Evolutionary conservation across 2,888 invertebrate genomes (phyloP), one percentile per base, ranked within the genome.

Genomic region (Agrotis puta): DNA sequence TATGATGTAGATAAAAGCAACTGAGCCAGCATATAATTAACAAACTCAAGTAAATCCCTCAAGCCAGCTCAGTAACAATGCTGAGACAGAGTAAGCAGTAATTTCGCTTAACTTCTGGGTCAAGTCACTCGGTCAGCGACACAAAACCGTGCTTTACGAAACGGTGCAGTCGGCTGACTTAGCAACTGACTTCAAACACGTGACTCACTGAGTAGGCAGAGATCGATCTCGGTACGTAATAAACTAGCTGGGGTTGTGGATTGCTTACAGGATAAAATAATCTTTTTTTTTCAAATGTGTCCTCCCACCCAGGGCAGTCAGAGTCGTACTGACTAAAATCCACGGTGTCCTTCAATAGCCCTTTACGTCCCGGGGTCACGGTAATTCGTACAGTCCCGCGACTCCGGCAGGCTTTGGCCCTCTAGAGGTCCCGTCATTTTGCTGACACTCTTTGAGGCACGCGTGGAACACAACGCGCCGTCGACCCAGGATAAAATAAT

Each of bases 111-210:
- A 39, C 24, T 48, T 39, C 27, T 81, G 51, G 77, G 78, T 81
- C 81, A 70, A 22, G 51, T 13, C 54, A 58, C 45, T 51, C 70
- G 78, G 76, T 76, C 70, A 78, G 54, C 51, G 70, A 77, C 58
- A 70, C 77, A 45, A 66, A 64, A 51, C 13, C 69, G 76, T 63
- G 48, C 33, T 51, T 63, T 51, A 56, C 56, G 64, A 67, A 58
- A 61, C 70, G 24, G 24, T 18, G 51, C 50, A 39, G 58, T 48
- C 47, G 57, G 57, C 69, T 81, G 71, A 70, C 51, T 33, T 64
- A 59, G 83, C 83, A 73, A 62, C 64, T 0, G 48, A 54, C 50
- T 13, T 64, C 62, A 16, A 22, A 62, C 69, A 81, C 64, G 64
- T 78, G 67, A 70, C 24, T 11, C 11, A 47, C 48, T 20, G 43